Percentiles rank a stretch among this genome's conserved stretches.
Conservation (phyloP, 2,113 vertebrate genomes). For the Misgurnus mizolepis region DNA sequence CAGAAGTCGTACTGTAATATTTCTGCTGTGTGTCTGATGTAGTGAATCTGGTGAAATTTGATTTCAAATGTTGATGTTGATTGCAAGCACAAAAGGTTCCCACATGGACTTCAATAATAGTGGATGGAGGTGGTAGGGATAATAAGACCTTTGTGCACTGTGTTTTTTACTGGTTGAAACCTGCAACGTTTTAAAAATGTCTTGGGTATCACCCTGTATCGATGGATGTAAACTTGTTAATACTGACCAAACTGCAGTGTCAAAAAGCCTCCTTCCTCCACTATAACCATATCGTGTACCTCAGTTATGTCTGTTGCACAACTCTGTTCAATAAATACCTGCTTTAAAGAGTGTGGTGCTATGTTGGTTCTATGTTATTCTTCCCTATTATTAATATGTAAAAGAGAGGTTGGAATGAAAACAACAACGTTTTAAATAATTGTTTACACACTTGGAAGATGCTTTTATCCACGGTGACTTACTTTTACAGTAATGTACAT, state of each 20-base stretch:
- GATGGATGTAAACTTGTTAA: slow-evolving; percentile 17
- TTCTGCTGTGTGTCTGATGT: slow-evolving; percentile 38
- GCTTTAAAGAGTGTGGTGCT: slow-evolving; percentile 90
- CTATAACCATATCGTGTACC: slow-evolving; percentile 87
- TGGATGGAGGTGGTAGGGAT: slow-evolving; percentile 62
- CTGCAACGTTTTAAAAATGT: neutral
- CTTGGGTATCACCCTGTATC: neutral
- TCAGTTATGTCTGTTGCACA: slow-evolving; percentile 91
- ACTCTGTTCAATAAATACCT: slow-evolving; percentile 86
- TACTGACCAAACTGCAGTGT: slow-evolving; percentile 46
- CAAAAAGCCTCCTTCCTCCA: slow-evolving; percentile 65
- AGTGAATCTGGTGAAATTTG: slow-evolving; percentile 9
- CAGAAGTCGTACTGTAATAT: slow-evolving; percentile 43
- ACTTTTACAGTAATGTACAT: too few relatives aligned
- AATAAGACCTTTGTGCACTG: neutral
- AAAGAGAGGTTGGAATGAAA: slow-evolving; percentile 57
- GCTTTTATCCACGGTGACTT: too few relatives aligned
- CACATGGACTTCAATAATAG: slow-evolving; percentile 72
- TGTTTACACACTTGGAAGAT: neutral
- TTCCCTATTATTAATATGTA: slow-evolving; percentile 66
- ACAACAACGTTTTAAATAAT: neutral
- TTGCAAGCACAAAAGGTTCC: slow-evolving; percentile 69
- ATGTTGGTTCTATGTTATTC: slow-evolving; percentile 81
- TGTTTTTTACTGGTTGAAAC: too few relatives aligned
- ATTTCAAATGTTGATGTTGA: slow-evolving; percentile 19